A percentile compares a stretch with the other conserved stretches of the same genome.
These are phyloP conservation scores for Clarias macrocephalus DNA, from an alignment of 2,113 vertebrate genomes.

Conservation along the genomic window DNA sequence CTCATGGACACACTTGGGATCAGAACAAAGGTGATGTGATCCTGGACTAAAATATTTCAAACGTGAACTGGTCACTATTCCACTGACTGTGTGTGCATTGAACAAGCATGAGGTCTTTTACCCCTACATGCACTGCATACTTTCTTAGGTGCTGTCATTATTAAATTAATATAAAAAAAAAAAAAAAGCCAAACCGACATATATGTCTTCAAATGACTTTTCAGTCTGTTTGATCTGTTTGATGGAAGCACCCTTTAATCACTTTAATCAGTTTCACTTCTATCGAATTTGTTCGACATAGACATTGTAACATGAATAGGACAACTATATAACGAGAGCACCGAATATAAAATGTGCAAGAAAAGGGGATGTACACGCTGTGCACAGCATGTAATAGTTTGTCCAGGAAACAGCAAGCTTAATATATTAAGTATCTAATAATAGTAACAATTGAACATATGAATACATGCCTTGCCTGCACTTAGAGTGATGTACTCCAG, in stretches of 20 bases:
- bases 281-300: neutral
- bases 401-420: neutral
- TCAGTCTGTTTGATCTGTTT: neutral
- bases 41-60: neutral
- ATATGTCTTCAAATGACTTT: neutral
- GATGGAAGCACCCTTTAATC: too few relatives aligned
- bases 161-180: neutral
- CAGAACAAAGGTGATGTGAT: neutral
- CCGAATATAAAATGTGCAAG: neutral
- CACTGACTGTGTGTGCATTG: neutral
- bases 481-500: neutral
- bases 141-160: neutral
- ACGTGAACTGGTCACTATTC: neutral
- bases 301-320: neutral
- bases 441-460: neutral
- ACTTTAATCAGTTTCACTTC: neutral
- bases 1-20: neutral
- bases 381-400: neutral
- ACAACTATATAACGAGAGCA: neutral
- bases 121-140: neutral
- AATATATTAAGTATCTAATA: neutral
- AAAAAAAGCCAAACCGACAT: neutral
- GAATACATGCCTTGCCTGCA: neutral
- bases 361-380: neutral
- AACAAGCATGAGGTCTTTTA: neutral